Percentiles rank a stretch among this genome's conserved stretches.
Conservation (phyloP, 2,113 vertebrate species). For the Pandion haliaetus region DNA sequence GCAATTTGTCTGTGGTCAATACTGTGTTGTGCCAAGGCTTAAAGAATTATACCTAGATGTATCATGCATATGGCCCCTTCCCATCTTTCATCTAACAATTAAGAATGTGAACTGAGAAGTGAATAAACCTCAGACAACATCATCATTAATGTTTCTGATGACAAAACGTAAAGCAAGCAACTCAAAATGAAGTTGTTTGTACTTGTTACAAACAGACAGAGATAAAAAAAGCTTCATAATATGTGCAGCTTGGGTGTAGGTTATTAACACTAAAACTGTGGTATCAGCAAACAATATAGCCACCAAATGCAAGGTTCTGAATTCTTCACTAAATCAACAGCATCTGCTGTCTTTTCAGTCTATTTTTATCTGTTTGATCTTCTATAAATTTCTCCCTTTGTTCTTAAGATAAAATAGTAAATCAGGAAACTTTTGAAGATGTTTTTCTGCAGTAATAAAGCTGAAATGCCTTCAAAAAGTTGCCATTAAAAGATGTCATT, state of each 20-base stretch:
- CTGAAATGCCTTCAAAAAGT: background rate
- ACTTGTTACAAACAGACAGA: background rate
- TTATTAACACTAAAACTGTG: constrained; percentile 21
- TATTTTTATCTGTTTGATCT: constrained; percentile 61
- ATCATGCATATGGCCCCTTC: background rate
- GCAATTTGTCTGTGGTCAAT: background rate
- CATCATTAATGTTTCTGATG: background rate
- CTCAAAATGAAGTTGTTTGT: background rate
- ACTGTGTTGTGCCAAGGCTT: background rate
- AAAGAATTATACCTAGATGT: background rate
- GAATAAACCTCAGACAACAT: background rate
- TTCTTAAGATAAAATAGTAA: constrained; percentile 57
- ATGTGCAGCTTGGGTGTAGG: background rate
- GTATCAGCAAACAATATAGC: constrained; percentile 37
- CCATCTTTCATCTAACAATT: background rate
- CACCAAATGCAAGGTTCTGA: constrained; percentile 8
- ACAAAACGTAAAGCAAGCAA: background rate
- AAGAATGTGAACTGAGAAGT: background rate
- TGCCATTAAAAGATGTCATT: background rate
- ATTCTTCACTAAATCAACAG: constrained; percentile 32
- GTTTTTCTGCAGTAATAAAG: constrained; percentile 6
- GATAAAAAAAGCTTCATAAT: background rate
- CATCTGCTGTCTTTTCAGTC: constrained; percentile 26
- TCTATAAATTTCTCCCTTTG: constrained; percentile 56
- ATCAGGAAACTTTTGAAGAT: constrained; percentile 36